phyloP scores from a whole-genome alignment of 2,888 invertebrate species.

The Xylophagus ater region DNA sequence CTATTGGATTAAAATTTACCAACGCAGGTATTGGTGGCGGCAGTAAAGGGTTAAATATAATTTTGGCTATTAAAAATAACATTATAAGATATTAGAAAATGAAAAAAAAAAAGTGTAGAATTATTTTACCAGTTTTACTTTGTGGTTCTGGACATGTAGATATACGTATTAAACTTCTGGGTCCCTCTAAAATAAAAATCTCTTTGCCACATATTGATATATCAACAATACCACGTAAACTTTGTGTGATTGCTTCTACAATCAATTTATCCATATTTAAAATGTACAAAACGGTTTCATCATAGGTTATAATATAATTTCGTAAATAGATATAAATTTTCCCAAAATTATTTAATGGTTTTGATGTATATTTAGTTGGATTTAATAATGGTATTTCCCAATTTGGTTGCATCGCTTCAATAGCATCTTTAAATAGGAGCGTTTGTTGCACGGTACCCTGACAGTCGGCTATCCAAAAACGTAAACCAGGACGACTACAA shows the following conservation, averaged over 20 bases:
- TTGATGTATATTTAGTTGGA: conserved; percentile 38
- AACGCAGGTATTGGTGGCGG: conserved; percentile 32
- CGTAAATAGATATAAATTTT: conserved; percentile 55
- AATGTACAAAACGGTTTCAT: conserved; percentile 57
- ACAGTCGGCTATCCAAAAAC: conserved; percentile 72
- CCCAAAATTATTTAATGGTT: conserved; percentile 44
- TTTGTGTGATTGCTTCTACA: conserved; percentile 54
- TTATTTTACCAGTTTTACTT: conserved; percentile 40
- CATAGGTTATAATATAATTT: conserved; percentile 62
- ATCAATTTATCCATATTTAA: conserved; percentile 59
- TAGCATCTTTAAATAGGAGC: conserved; percentile 61
- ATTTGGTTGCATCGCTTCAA: conserved; percentile 43
- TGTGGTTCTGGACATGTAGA: conserved; percentile 57
- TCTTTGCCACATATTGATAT: conserved; percentile 41
- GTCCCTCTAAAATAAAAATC: conserved; percentile 73
- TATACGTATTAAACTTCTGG: conserved; percentile 65
- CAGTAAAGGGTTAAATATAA: conserved; percentile 34
- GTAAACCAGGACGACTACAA: conserved; percentile 69
- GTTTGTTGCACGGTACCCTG: conserved; percentile 74
- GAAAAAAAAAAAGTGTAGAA: conserved; percentile 28
- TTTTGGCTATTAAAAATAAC: conserved; percentile 22
- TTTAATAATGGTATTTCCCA: conserved; percentile 61
- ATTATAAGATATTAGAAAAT: conserved; percentile 1
- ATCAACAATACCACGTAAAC: conserved; percentile 43
- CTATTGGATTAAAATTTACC: conserved; percentile 28